These are phyloP conservation scores for Drosophila limbata DNA, from an alignment of 2,888 invertebrate species.

Conservation along the genomic window DNA sequence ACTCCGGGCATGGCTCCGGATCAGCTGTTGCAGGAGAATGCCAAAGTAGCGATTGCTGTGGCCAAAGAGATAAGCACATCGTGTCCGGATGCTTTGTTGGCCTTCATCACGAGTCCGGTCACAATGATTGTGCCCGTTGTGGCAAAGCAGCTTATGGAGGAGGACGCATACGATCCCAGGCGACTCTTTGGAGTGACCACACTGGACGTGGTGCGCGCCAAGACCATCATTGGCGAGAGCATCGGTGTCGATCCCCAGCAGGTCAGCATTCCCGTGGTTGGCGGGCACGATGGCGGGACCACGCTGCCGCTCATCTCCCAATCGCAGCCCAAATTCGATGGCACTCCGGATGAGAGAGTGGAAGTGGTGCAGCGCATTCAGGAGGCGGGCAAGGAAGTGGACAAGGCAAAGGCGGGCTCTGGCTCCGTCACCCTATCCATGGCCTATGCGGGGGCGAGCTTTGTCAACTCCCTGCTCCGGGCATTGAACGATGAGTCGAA, in stretches of 20 bases:
- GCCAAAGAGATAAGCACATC: constrained; percentile 90
- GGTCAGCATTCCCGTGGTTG: constrained; percentile 95
- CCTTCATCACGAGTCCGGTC: constrained; percentile 98
- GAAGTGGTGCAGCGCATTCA: constrained; percentile 95
- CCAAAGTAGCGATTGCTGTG: constrained; percentile 95
- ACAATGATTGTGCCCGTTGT: constrained; percentile 99
- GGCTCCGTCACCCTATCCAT: constrained; percentile 98
- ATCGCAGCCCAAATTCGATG: constrained; percentile 91
- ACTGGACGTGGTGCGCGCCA: constrained; percentile 96
- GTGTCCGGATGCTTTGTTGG: constrained; percentile 95
- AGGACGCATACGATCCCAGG: constrained; percentile 93
- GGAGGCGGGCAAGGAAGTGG: constrained; percentile 97
- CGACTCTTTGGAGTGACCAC: constrained; percentile 98
- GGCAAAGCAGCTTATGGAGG: constrained; percentile 92
- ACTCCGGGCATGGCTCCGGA: constrained; percentile 98
- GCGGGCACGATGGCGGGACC: constrained; percentile 98
- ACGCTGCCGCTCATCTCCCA: constrained; percentile 98
- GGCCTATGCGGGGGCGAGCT: constrained; percentile 97
- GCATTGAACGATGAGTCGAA: constrained; percentile 91
- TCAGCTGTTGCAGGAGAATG: constrained; percentile 98
- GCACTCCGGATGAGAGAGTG: constrained; percentile 91
- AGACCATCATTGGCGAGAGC: constrained; percentile 95
- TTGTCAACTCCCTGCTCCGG: constrained; percentile 92
- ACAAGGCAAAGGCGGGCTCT: constrained; percentile 96
- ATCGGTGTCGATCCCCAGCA: constrained; percentile 92